These are phyloP conservation scores for Tiliacea citrago DNA, from an alignment of 2,888 invertebrate species.

Conservation along the genomic window DNA sequence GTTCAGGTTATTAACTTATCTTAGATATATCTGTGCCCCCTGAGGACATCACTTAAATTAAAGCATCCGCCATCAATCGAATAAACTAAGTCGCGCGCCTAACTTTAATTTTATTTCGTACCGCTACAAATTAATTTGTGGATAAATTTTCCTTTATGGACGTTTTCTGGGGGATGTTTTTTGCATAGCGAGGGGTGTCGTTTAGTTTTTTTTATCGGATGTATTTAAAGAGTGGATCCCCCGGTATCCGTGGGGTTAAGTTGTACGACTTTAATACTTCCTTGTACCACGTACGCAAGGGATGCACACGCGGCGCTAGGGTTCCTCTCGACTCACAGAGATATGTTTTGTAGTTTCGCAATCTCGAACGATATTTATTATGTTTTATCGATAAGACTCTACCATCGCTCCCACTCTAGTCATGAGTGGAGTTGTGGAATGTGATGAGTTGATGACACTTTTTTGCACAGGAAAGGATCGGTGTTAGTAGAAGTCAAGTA, in stretches of 20 bases:
- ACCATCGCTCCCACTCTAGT: conserved; percentile 12
- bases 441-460: not conserved
- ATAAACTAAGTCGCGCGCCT: conserved; percentile 53
- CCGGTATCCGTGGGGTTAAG: conserved; percentile 82
- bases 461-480: not conserved
- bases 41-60: conserved; percentile 33
- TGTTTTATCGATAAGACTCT: conserved; percentile 52
- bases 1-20: conserved; percentile 8
- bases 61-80: conserved; percentile 54
- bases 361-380: conserved; percentile 61
- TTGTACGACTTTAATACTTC: conserved; percentile 88
- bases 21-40: conserved; percentile 2
- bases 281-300: conserved; percentile 80
- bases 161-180: conserved; percentile 82
- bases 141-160: conserved; percentile 89
- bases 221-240: conserved; percentile 85
- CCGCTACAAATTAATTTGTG: conserved; percentile 89
- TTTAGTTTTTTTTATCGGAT: conserved; percentile 90
- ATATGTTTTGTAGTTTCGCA: conserved; percentile 56
- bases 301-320: conserved; percentile 56
- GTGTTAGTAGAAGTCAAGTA: not conserved
- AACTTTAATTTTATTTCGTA: conserved; percentile 81
- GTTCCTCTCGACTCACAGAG: conserved; percentile 46
- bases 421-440: conserved; percentile 2
- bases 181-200: conserved; percentile 81